Percentiles rank a stretch among this genome's conserved stretches.
Conservation (phyloP, 2,888 invertebrate species). For the Linhomoeus sp. region DNA sequence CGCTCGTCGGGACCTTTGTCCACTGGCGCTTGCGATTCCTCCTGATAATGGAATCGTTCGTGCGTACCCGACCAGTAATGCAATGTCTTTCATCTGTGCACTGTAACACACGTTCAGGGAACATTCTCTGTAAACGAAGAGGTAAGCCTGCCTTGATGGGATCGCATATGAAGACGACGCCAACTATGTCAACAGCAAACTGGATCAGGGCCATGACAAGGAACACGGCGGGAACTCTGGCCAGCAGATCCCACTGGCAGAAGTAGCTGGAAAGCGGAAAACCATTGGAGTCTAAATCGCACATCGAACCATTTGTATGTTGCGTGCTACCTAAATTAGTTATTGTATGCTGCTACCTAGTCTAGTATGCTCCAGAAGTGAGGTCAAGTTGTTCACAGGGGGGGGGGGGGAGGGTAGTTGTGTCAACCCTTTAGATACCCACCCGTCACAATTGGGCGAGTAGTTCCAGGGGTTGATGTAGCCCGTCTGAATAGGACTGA, state of each 20-base stretch:
- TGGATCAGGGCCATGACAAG: slow-evolving; percentile 17
- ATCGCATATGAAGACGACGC: slow-evolving; percentile 16
- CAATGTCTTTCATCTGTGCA: background rate
- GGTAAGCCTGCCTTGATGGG: slow-evolving; percentile 7
- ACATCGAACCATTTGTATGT: too few relatives aligned
- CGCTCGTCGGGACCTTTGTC: background rate
- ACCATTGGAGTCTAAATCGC: too few relatives aligned
- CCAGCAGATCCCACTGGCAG: too few relatives aligned
- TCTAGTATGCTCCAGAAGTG: too few relatives aligned
- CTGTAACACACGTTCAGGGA: background rate
- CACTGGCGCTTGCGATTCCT: background rate
- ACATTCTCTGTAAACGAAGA: slow-evolving; percentile 4
- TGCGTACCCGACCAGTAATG: background rate
- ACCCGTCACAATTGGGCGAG: too few relatives aligned
- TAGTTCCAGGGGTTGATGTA: too few relatives aligned
- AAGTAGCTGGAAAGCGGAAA: too few relatives aligned
- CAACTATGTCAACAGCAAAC: slow-evolving; percentile 14
- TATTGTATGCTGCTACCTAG: too few relatives aligned
- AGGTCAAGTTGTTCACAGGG: too few relatives aligned
- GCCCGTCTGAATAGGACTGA: slow-evolving; percentile 23
- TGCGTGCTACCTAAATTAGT: too few relatives aligned
- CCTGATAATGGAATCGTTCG: background rate
- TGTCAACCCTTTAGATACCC: too few relatives aligned
- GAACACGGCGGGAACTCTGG: slow-evolving; percentile 16
- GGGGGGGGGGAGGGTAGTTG: too few relatives aligned